Evolutionary conservation across 2,113 vertebrate species (phyloP).

Genomic region (Athene cunicularia): DNA sequence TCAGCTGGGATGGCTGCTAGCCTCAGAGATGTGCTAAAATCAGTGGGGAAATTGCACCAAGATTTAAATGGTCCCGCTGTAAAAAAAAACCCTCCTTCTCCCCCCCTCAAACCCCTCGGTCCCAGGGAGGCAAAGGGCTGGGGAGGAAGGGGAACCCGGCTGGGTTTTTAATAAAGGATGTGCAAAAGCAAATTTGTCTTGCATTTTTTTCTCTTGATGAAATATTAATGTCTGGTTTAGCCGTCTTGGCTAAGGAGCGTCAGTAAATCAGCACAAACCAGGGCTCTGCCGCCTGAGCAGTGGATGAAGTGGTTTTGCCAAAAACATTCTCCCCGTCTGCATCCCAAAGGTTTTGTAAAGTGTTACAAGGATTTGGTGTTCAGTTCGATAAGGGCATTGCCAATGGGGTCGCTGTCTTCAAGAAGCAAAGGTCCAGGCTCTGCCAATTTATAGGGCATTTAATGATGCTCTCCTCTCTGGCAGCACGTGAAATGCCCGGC

Average conservation of each 20-base stretch:
- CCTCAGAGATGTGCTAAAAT: fast-evolving
- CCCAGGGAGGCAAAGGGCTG: not conserved
- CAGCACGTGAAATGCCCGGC: not conserved
- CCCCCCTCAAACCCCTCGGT: too few relatives aligned
- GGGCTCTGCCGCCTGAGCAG: fast-evolving
- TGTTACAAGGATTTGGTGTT: not conserved
- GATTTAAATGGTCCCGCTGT: not conserved
- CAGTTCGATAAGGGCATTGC: not conserved
- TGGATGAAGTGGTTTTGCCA: fast-evolving
- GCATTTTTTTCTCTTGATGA: not conserved
- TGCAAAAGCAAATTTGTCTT: not conserved
- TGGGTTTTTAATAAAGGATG: not conserved
- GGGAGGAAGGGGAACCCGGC: fast-evolving
- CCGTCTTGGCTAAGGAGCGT: fast-evolving
- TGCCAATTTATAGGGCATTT: fast-evolving
- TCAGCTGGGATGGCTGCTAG: not conserved
- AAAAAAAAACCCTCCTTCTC: not conserved
- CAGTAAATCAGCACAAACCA: fast-evolving
- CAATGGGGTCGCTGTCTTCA: fast-evolving
- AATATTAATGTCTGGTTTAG: too few relatives aligned
- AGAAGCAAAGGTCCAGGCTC: not conserved
- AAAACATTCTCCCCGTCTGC: not conserved
- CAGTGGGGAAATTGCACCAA: not conserved
- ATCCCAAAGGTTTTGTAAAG: not conserved
- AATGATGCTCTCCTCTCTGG: not conserved